Base-by-base conservation (phyloP, 2,888 invertebrate genomes). In the Cordylochernes scorpioides region DNA sequence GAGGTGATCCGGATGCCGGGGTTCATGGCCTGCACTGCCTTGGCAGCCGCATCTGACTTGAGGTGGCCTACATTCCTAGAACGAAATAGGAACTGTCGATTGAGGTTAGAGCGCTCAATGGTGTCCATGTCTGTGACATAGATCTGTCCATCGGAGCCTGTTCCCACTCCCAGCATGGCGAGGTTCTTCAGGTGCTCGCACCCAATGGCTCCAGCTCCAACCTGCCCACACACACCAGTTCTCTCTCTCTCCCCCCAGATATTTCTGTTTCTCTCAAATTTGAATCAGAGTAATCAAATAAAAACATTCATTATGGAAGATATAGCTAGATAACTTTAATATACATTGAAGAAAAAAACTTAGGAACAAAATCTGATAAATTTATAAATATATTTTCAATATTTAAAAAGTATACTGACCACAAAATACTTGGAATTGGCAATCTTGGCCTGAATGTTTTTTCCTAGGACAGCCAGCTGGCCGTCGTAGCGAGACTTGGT, bases 51-150 rank as follows among this genome's bases (percentile, higher is more conserved):
- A 25, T 66, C 66, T 4, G 91, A 71, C 56, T 97, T 97, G 7
- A 78, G 64, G 49, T 80, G 33, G 29, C 44, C 44, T 16, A 97
- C 88, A 56, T 97, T 88, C 36, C 71, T 64, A 1, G 84, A 73
- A 38, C 94, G 63, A 63, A 99, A 99, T 30, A 99, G 61, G 59
- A 99, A 99, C 60, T 99, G 97, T 33, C 97, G 62, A 59, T 97
- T 99, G 42, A 99, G 64, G 57, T 99, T 97, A 2, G 88, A 88
- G 53, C 88, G 82, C 58, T 97, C 97, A 41, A 99, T 99, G 42
- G 82, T 65, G 59, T 99, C 97, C 94, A 97, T 99, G 52, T 97
- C 97, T 17, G 97, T 99, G 32, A 99, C 72, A 26, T 69, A 71
- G 30, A 94, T 61, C 48, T 67, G 61, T 3, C 46, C 46, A 21